Conservation (phyloP, 1,140 invertebrate genomes). For the Propsilocerus akamusi region DNA sequence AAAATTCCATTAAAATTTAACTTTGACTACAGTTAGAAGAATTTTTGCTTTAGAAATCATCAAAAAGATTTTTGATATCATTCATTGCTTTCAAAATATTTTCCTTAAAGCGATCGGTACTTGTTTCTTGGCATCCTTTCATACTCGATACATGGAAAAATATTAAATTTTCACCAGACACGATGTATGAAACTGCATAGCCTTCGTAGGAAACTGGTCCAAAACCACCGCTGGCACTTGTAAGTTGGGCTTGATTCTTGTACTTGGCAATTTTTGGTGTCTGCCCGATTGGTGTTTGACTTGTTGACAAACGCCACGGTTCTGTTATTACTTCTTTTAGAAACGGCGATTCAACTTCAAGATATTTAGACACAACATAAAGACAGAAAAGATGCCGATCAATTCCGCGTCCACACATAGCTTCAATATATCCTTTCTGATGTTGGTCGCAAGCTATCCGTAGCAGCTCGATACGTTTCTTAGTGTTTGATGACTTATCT, state of each 20-base stretch:
- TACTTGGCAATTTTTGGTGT: neutral
- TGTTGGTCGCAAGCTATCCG: neutral
- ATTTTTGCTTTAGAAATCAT: too few species aligned
- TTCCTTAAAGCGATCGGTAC: too few species aligned
- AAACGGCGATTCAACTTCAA: neutral
- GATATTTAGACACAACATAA: neutral
- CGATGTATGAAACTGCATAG: neutral
- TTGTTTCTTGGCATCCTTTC: too few species aligned
- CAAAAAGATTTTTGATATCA: too few species aligned
- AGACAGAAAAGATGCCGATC: neutral
- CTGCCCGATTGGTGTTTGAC: neutral
- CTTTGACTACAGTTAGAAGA: too few species aligned
- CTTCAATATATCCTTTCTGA: neutral
- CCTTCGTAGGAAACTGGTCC: neutral
- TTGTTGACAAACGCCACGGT: neutral
- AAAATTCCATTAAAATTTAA: too few species aligned
- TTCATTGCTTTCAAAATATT: too few species aligned
- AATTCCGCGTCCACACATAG: neutral
- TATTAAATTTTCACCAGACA: neutral
- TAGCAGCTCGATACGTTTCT: neutral
- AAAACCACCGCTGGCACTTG: neutral
- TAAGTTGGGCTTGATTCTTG: neutral
- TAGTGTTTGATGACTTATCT: neutral
- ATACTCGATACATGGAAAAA: neutral
- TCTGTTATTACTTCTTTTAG: neutral